These are phyloP conservation scores for Gymnocephalus cernua DNA, from an alignment of 2,113 vertebrate genomes.

Conservation along the genomic window DNA sequence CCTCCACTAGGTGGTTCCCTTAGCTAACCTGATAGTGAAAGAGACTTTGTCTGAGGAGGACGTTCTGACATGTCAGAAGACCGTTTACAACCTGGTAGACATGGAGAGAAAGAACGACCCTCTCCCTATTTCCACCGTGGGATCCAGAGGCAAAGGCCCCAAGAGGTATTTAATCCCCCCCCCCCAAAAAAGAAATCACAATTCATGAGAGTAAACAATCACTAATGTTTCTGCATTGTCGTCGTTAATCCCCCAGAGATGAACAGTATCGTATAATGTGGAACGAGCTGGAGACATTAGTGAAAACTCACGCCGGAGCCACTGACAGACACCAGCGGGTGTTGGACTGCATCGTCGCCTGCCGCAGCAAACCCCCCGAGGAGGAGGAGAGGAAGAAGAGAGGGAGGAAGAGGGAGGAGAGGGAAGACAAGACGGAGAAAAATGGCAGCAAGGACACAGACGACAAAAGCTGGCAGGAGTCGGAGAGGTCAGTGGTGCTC, in stretches of 20 bases:
- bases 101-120: constrained; percentile 99
- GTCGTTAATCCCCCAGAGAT: constrained; percentile 82
- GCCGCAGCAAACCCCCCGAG: constrained; percentile 96
- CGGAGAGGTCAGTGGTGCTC: constrained; percentile 86
- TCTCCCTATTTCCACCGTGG: constrained; percentile 97
- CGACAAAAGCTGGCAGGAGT: constrained; percentile 94
- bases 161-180: constrained; percentile 89
- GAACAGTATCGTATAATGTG: constrained; percentile 99
- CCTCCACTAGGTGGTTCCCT: constrained; percentile 91
- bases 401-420: constrained; percentile 96
- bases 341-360: constrained; percentile 94
- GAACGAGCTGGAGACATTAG: constrained; percentile 98
- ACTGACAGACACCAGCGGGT: constrained; percentile 95
- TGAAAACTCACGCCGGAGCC: constrained; percentile 91
- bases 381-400: constrained; percentile 97
- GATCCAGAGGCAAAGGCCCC: constrained; percentile 97
- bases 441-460: constrained; percentile 91
- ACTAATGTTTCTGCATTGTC: not conserved
- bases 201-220: not conserved
- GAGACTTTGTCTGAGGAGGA: constrained; percentile 95
- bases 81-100: constrained; percentile 97
- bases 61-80: constrained; percentile 97
- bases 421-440: constrained; percentile 93
- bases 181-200: no score
- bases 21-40: constrained; percentile 97